Evolutionary conservation across 2,113 vertebrate species (phyloP).

Genomic region (Microcebus jonahi): DNA sequence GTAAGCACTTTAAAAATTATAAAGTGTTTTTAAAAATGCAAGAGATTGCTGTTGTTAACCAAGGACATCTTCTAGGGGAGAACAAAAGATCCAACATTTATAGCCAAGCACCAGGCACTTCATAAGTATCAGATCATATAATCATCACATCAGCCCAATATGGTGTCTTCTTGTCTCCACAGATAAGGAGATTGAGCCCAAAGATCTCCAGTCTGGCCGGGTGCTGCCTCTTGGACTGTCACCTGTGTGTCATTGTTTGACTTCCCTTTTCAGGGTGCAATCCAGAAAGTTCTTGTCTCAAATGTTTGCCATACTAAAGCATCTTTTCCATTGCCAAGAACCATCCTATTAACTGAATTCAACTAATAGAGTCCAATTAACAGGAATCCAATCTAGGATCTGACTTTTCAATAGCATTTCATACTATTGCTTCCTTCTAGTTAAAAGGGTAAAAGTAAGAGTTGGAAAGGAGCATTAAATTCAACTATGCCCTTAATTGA

Average conservation of each 20-base stretch:
- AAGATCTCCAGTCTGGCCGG: rapidly evolving
- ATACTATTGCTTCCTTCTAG: background rate
- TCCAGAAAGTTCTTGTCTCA: background rate
- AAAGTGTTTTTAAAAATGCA: slow-evolving; percentile 34
- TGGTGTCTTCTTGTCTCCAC: background rate
- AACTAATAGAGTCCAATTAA: background rate
- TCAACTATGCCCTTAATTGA: background rate
- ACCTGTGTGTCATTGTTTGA: background rate
- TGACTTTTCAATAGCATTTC: background rate
- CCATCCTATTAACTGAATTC: background rate
- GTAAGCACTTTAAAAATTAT: slow-evolving; percentile 42
- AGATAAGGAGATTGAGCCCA: background rate
- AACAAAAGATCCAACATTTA: background rate
- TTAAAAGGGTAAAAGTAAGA: background rate
- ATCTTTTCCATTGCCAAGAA: background rate
- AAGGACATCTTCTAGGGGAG: background rate
- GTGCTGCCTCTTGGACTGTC: rapidly evolving
- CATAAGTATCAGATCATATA: background rate
- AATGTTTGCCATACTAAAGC: background rate
- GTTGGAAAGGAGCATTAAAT: background rate
- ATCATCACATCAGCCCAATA: too few relatives aligned
- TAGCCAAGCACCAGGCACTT: background rate
- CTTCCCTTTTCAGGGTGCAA: background rate
- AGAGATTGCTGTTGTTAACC: background rate
- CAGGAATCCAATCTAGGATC: background rate